phyloP scores from a whole-genome alignment of 1,140 invertebrate genomes.

The Camponotus floridanus region DNA sequence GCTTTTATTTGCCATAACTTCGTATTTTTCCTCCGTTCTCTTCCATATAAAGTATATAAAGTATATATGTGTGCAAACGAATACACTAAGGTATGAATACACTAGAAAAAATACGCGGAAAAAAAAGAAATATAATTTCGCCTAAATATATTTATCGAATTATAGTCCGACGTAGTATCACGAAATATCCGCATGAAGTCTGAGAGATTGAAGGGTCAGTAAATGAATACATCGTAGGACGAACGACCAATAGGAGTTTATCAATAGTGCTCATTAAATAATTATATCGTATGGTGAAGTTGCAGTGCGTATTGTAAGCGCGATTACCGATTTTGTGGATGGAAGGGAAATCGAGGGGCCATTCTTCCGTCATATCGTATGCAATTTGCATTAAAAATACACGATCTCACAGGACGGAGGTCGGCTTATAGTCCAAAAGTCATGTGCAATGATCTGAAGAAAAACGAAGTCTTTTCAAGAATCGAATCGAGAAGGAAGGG shows the following conservation, averaged over 20 bases:
- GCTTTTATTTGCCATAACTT: neutral
- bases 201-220: slow-evolving; percentile 5
- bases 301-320: neutral
- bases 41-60: no score
- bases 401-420: slow-evolving; percentile 1
- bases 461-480: slow-evolving; percentile 13
- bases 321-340: slow-evolving; percentile 42
- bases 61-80: neutral
- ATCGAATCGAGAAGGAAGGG: neutral
- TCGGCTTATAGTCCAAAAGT: slow-evolving; percentile 35
- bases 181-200: neutral
- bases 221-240: neutral
- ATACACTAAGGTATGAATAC: neutral
- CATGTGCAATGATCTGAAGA: slow-evolving; percentile 32
- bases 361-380: slow-evolving; percentile 8
- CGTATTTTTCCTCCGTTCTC: neutral
- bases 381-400: slow-evolving; percentile 41
- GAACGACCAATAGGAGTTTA: slow-evolving; percentile 12
- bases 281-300: slow-evolving; percentile 5
- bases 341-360: slow-evolving; percentile 46
- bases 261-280: slow-evolving; percentile 51
- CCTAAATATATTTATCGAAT: neutral
- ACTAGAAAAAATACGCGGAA: neutral
- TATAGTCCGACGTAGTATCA: neutral
- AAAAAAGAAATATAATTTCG: neutral